Conservation (phyloP, 2,797 vertebrate genomes). For the Schizothorax lantsangensis region DNA sequence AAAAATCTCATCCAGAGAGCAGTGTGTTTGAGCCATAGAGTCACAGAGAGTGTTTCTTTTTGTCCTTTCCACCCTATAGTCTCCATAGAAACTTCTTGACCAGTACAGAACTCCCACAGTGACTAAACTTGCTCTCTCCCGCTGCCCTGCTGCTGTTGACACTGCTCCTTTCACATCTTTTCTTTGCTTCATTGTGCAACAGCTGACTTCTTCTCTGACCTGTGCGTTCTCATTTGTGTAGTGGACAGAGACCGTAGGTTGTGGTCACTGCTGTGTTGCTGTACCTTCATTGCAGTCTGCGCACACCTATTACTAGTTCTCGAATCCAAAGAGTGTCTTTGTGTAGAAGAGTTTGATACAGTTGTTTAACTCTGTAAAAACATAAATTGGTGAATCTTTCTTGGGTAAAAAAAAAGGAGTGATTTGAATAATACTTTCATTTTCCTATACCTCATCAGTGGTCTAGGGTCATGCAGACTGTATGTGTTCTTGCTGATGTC, state of each 20-base stretch:
- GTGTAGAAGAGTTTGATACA: not conserved
- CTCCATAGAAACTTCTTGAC: conserved; percentile 48
- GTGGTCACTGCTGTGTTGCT: conserved; percentile 12
- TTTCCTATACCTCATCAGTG: not conserved
- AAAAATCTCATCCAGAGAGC: conserved; percentile 44
- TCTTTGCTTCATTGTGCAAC: conserved; percentile 24
- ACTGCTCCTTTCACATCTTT: conserved; percentile 39
- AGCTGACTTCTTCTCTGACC: conserved; percentile 14
- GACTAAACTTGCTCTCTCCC: conserved; percentile 24
- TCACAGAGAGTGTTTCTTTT: conserved; percentile 7
- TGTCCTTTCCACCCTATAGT: conserved; percentile 49
- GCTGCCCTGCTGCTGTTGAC: conserved; percentile 19
- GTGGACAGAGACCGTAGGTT: conserved; percentile 13
- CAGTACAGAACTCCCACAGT: conserved; percentile 41
- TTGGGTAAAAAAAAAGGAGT: not conserved
- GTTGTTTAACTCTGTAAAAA: conserved; percentile 14
- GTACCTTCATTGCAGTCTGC: conserved; percentile 7
- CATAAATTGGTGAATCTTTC: conserved; percentile 11
- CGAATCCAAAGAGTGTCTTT: not conserved
- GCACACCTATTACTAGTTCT: not conserved
- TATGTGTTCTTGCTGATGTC: conserved; percentile 2
- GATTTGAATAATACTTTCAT: not conserved
- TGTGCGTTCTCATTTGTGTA: conserved; percentile 31
- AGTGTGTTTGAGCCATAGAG: conserved; percentile 1
- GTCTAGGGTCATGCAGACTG: not conserved